Evolutionary conservation across 2,797 vertebrate species (phyloP), one percentile per base, ranked within the genome.

Genomic region (Aldrovandia affinis): DNA sequence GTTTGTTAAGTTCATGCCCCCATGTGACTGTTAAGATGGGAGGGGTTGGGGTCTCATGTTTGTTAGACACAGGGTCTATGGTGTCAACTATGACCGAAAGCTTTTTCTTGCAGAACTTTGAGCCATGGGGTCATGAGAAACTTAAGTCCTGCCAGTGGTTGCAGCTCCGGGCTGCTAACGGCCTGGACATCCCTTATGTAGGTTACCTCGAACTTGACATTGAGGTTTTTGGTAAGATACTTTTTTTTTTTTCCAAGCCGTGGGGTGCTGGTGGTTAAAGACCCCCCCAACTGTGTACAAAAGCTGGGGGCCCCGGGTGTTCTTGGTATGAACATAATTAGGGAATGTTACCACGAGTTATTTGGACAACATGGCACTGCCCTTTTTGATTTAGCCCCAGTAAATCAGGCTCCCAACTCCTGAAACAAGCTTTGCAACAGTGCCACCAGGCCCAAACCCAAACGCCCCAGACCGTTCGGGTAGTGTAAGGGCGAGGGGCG

Each of bases 61-160:
- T 80, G 28, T 9, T 80, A 33, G 78, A 80, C 28, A 80, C 50
- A 33, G 28, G 50, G 47, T 80, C 50, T 3, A 55, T 80, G 78
- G 50, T 55, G n/a, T 54, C 78, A 0, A 80, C 78, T 80, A 55
- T 80, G 18, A 30, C 50, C 12, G 75, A 78, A 9, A 28, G 44
- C 12, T 52, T 78, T 0, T 78, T 78, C 9, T 9, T 44, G 18
- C 75, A 78, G 39, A 25, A 52, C 0, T 78, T 78, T 22, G 18
- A 78, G 42, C n/a, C n/a, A n/a, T n/a, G n/a, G n/a, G n/a, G n/a
- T n/a, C n/a, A n/a, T n/a, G 75, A 78, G 44, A 8, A 22, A 10
- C 47, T 78, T 25, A 1, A 44, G 75, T 39, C 8, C 5, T 78
- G 44, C 28, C 39, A 50, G 18, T 78, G 75, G 75, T 15, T 78